Evolutionary conservation across 2,797 vertebrate genomes (phyloP), one percentile per base, ranked within the genome.

Genomic region (Bovichtus variegatus): DNA sequence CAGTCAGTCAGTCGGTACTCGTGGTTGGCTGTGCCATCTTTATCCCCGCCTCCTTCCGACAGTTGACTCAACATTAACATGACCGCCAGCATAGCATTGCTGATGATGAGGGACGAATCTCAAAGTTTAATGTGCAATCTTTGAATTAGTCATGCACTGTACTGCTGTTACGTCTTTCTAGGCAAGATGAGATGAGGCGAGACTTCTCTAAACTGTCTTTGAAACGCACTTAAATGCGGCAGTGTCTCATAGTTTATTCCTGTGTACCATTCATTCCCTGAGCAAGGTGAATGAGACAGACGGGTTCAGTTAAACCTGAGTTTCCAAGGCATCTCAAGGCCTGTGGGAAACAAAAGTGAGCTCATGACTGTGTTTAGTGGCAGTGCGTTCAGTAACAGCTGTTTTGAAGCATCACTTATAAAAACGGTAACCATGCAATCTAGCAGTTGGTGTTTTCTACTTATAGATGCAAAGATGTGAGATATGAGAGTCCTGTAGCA

Each of bases 311-410:
- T 74, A 62, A 83, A 87, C 82, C 78, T 86, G 81, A 81, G 38
- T 79, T 86, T 86, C 81, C 53, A 64, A 18, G 41, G 74, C 66
- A 16, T n/a, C 31, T 44, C 27, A 1, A 19, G 25, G 64, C 78
- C 57, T 49, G 60, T 36, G 44, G 81, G 87, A 80, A 87, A 86
- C 82, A 36, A 73, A 49, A 58, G 19, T 66, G 74, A 80, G 76
- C 54, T 68, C 72, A 71, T 59, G 63, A 40, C 50, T 46, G 40
- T 55, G 40, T 89, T 80, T 8, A 71, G 69, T 89, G 90, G 86
- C 89, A 92, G 90, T 93, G 93, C 82, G 75, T 91, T 92, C 57
- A 63, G 70, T 79, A 83, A 86, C 83, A 90, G 91, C 86, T 92
- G 89, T 86, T n/a, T 77, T 67, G 73, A 62, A 74, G 78, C 79